Evolutionary conservation across 2,113 vertebrate genomes (phyloP), one percentile per base, ranked within the genome.

Genomic region (Charadrius vociferus): DNA sequence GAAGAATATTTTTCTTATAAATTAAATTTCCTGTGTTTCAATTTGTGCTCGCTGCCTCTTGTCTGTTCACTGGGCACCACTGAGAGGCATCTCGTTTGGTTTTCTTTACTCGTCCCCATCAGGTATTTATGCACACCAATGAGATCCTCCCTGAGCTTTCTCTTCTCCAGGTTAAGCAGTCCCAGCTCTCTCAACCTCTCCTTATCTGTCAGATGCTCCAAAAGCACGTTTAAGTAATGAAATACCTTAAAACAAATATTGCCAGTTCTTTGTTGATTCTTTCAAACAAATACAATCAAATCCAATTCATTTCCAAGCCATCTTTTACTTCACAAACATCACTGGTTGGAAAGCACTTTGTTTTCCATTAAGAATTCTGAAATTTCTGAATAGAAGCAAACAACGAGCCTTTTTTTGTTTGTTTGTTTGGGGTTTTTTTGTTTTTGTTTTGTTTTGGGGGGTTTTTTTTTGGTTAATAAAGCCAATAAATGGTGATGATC

Each of bases 331-430:
- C 59, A 62, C 5, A 32, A 52, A 19, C 5, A 32, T 15, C 13
- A 32, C 12, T 37, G 23, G 9, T 66, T 74, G 32, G 39, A 67
- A 87, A 65, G 39, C 22, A 79, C 6, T 93, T 56, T 52, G 16
- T 41, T 78, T 78, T 62, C 26, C 36, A 32, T 22, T 43, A 36
- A 12, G 17, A 56, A 62, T 68, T 68, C 34, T 62, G 39, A 82
- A 61, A 52, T 91, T 83, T 73, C 36, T 75, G 23, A 68, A 24
- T n/a, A 59, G 22, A 92, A 90, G 7, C 16, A 82, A 71, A 32
- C 1, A 73, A 32, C 2, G 14, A 29, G 10, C 0, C 3, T n/a
- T 56, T 59, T 36, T 21, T 34, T 30, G 15, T 27, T 55, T 55
- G 17, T 52, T 32, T 34, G 45, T n/a, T 24, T 81, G 29, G 41